Conservation (phyloP, 2,113 vertebrate species). For the Spheniscus mendiculus region DNA sequence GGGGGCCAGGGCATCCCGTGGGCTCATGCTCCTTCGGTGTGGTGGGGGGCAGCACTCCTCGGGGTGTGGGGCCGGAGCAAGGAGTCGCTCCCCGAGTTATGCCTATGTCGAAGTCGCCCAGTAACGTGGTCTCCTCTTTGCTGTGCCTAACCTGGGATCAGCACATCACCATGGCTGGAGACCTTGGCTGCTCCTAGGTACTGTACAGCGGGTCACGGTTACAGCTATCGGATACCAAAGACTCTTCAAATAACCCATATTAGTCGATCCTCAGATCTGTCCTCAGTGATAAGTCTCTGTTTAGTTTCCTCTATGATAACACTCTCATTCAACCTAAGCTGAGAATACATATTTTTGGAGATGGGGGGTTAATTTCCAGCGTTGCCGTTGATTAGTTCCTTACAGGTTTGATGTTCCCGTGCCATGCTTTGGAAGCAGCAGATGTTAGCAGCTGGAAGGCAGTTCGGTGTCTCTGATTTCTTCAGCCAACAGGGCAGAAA, state of each 20-base stretch:
- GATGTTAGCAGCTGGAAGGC: slow-evolving; percentile 29
- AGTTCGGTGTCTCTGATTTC: background rate
- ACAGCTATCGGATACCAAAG: accelerated
- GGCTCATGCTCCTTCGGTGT: accelerated
- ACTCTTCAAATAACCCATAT: background rate
- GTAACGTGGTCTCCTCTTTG: background rate
- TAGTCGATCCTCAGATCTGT: background rate
- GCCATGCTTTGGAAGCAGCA: slow-evolving; percentile 18
- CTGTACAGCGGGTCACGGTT: background rate
- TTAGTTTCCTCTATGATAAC: background rate
- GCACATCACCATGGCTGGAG: background rate
- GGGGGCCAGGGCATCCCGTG: background rate
- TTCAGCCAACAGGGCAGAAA: background rate
- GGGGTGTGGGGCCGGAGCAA: accelerated
- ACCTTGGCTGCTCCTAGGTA: accelerated
- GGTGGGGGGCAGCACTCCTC: background rate
- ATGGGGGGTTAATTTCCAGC: background rate
- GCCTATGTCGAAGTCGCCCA: background rate
- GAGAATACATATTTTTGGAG: background rate
- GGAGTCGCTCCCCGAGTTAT: accelerated
- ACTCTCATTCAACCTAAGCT: background rate
- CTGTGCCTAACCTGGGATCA: background rate
- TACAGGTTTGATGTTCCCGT: background rate
- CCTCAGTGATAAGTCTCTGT: background rate
- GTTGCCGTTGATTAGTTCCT: background rate